Conservation (phyloP, 2,113 vertebrate genomes). For the Engystomops pustulosus region DNA sequence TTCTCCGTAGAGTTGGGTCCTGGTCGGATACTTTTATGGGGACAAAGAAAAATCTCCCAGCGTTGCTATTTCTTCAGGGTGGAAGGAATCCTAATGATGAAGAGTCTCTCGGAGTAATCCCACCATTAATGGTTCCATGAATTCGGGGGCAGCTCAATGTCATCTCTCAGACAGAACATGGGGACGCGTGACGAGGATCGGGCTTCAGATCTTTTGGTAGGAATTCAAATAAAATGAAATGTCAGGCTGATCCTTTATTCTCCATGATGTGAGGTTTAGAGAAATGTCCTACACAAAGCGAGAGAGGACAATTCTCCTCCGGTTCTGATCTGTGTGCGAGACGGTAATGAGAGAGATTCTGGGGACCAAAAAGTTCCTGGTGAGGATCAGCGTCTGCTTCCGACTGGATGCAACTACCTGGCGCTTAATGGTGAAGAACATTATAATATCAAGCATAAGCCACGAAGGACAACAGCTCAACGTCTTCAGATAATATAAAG, state of each 20-base stretch:
- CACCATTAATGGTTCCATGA: slow-evolving; percentile 34
- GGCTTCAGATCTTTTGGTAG: slow-evolving; percentile 14
- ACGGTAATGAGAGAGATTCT: background rate
- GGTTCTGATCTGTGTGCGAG: background rate
- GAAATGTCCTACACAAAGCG: background rate
- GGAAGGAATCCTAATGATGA: slow-evolving; percentile 44
- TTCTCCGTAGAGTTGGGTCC: background rate
- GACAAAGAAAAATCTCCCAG: background rate
- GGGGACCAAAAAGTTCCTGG: background rate
- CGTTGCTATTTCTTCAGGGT: background rate
- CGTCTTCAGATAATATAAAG: too few species aligned
- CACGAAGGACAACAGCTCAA: too few species aligned
- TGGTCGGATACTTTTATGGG: slow-evolving; percentile 2
- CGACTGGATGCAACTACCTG: background rate
- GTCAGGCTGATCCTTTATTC: slow-evolving; percentile 3
- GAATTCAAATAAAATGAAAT: slow-evolving; percentile 19
- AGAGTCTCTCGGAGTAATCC: background rate
- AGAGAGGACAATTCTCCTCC: background rate
- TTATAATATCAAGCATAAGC: too few species aligned
- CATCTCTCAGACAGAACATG: background rate
- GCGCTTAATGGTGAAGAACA: too few species aligned
- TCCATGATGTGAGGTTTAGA: background rate
- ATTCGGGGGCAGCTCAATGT: slow-evolving; percentile 17
- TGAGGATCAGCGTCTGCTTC: background rate
- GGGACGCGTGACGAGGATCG: background rate